These are phyloP conservation scores for Ormyrus pomaceus DNA, from an alignment of 2,888 invertebrate species.

Conservation along the genomic window DNA sequence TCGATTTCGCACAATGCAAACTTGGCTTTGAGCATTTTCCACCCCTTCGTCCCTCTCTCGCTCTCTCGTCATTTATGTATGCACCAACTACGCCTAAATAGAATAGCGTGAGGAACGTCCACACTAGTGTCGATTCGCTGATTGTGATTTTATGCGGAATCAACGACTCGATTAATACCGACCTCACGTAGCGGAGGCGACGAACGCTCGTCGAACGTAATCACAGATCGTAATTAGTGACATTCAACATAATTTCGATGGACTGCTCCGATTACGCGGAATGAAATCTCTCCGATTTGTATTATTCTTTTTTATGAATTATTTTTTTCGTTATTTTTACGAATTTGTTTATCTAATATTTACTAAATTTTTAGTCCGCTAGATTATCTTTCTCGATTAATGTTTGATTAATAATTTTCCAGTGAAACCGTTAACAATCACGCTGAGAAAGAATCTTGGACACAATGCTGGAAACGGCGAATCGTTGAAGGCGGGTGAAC, in stretches of 20 bases:
- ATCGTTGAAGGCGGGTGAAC: constrained; percentile 87
- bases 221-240: constrained; percentile 62
- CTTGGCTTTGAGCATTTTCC: background rate
- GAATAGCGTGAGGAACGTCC: constrained; percentile 9
- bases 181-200: constrained; percentile 58
- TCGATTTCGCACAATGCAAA: constrained; percentile 37
- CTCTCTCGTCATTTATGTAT: constrained; percentile 23
- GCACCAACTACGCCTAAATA: constrained; percentile 30
- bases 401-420: constrained; percentile 57
- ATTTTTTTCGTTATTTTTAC: background rate
- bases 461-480: constrained; percentile 61
- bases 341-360: too few species aligned
- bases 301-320: too few species aligned
- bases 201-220: constrained; percentile 53
- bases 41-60: background rate
- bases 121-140: constrained; percentile 57
- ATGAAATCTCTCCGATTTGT: constrained; percentile 10
- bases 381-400: too few species aligned
- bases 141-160: constrained; percentile 63
- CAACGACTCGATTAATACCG: constrained; percentile 63
- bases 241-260: constrained; percentile 50
- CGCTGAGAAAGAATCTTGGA: constrained; percentile 81
- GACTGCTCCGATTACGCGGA: constrained; percentile 13
- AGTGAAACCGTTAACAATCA: constrained; percentile 90
- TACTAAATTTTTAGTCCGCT: too few species aligned